Evolutionary conservation across 1,140 invertebrate species (phyloP), one percentile per base, ranked within the genome.

Genomic region (Drosophila sulfurigaster): DNA sequence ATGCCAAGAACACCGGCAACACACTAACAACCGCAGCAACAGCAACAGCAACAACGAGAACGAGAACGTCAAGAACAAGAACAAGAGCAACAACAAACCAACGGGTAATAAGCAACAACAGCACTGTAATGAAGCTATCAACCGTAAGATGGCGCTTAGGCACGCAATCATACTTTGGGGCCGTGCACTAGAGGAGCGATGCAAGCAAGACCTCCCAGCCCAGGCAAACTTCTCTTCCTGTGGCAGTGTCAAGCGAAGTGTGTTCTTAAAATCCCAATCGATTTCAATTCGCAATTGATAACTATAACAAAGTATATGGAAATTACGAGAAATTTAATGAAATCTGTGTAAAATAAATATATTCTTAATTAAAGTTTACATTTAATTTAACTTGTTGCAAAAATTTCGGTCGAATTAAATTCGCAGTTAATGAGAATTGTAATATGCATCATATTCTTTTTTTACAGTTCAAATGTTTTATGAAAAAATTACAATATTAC

Each of bases 41-140:
- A 25, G 57, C 43, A 32, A 32, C 35, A 60, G 54, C 30, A 20
- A 45, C 41, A 79, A 70, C 71, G 64, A 49, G 45, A 69, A 78
- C 64, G 51, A 48, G 25, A 65, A 56, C 43, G 35, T 5, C 57
- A 49, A 54, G 28, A 25, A 59, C 58, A 59, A 45, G 28, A 38
- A 59, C 58, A 64, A 49, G 60, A 71, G 68, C 60, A 60, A 48
- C 78, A 78, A 81, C 78, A 57, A 75, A 38, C 60, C 46, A 54
- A 72, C 67, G 67, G 62, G 77, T 76, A 79, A 79, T 79, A 75
- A 79, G 73, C 73, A 79, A 66, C 73, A 76, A 87, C 83, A 68
- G 83, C 71, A 82, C 83, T 80, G 75, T 87, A 87, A 87, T 87
- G 83, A 87, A 87, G 83, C 83, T 88, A 88, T 88, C 83, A 88